phyloP scores from a whole-genome alignment of 2,113 vertebrate species.

The Steatornis caripensis region DNA sequence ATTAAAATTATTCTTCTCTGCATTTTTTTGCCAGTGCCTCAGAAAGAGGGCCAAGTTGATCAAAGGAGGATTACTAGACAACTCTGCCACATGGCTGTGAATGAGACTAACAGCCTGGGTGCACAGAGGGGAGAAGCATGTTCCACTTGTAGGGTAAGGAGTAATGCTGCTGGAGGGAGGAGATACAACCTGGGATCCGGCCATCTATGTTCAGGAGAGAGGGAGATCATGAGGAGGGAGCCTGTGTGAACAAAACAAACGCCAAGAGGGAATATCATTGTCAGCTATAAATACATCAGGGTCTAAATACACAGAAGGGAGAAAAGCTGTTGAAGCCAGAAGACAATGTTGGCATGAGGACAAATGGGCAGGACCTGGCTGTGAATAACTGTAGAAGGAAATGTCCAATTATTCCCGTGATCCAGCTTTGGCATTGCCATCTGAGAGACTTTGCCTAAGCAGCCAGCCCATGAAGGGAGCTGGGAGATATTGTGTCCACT shows the following conservation, averaged over 20 bases:
- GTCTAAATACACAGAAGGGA: not conserved
- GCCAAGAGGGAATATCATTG: not conserved
- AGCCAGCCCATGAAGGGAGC: not conserved
- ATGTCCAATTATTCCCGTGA: not conserved
- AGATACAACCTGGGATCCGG: not conserved
- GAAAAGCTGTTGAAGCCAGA: not conserved
- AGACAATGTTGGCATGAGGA: not conserved
- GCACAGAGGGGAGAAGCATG: not conserved
- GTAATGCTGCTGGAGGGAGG: not conserved
- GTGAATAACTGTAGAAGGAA: not conserved
- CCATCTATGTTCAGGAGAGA: not conserved
- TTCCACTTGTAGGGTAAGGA: not conserved
- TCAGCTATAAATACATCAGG: not conserved
- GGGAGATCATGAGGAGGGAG: not conserved
- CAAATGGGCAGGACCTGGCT: not conserved
- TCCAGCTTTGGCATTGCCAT: not conserved
- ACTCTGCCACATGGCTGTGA: not conserved
- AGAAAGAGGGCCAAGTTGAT: not conserved
- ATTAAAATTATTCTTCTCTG: not conserved
- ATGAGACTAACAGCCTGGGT: not conserved
- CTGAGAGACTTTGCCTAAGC: not conserved
- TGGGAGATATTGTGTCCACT: not conserved
- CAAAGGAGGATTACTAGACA: not conserved
- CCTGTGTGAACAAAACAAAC: not conserved
- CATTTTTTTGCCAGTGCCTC: not conserved